Base-by-base conservation (phyloP, 2,888 invertebrate species). In the Drosophila pegasa region DNA sequence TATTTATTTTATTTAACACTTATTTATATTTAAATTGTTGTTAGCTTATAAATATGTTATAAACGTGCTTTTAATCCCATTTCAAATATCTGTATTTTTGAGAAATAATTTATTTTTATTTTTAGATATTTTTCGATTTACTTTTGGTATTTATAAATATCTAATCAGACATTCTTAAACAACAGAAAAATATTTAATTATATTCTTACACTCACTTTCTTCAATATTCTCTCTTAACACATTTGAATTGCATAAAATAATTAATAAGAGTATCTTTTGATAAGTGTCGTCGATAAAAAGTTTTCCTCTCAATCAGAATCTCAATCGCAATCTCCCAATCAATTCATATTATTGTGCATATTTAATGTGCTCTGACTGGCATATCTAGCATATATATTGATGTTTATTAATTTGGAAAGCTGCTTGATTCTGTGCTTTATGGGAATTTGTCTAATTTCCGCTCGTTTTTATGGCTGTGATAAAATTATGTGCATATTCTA, bases 301-400 rank as follows among this genome's bases (percentile, higher is more conserved):
- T 10, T 20, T n/a, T 35, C 3, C 22, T 5, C 31, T 22, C 33
- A 35, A n/a, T n/a, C n/a, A n/a, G n/a, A n/a, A n/a, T n/a, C n/a
- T n/a, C n/a, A n/a, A n/a, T n/a, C n/a, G n/a, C n/a, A n/a, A 50
- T 37, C 9, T 25, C 0, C 20, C 20, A 31, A 52, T 68, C 40
- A 68, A 68, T 68, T 59, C n/a, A 10, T 43, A 9, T 37, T 68
- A 20, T 47, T 67, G 51, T 1, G 3, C 38, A 75, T 48, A 72
- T 76, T 71, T 63, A 67, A 63, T 50, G 43, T 45, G 43, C 16
- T n/a, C 52, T 71, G 72, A 72, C 67, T 72, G 58, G 41, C 59
- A 31, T 8, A 33, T n/a, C 22, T 31, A 18, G n/a, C 8, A 27
- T 27, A 6, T 27, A 50, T 62, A n/a, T 27, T 10, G 1, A 10